A percentile compares a stretch with the other conserved stretches of the same genome.
phyloP scores from a whole-genome alignment of 2,888 invertebrate genomes.

The Chalcis sispes region DNA sequence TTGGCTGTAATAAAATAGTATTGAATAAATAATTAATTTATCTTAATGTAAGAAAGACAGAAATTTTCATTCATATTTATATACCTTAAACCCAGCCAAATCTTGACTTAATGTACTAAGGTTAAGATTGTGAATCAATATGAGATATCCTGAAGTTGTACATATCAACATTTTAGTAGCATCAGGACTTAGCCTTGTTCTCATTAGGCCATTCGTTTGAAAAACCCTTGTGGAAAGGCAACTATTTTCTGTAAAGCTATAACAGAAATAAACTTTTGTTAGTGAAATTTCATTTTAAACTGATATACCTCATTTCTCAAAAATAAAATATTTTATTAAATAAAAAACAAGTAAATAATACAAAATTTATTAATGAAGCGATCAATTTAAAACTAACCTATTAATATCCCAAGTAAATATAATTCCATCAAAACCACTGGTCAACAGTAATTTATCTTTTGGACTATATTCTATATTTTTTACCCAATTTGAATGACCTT shows the following conservation, averaged over 20 bases:
- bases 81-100: conserved; percentile 89
- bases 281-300: too few relatives aligned
- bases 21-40: conserved; percentile 1
- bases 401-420: conserved; percentile 97
- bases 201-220: conserved; percentile 90
- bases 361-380: too few relatives aligned
- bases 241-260: conserved; percentile 84
- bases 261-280: too few relatives aligned
- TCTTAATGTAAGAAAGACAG: neutral
- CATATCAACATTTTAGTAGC: conserved; percentile 92
- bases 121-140: conserved; percentile 92
- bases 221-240: conserved; percentile 89
- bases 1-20: conserved; percentile 81
- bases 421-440: conserved; percentile 95
- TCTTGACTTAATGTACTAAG: conserved; percentile 87
- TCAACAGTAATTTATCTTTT: conserved; percentile 89
- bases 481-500: conserved; percentile 95
- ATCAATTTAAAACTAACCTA: conserved; percentile 78
- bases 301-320: too few relatives aligned
- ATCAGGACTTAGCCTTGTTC: conserved; percentile 91
- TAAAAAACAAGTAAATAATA: neutral
- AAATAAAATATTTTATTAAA: neutral
- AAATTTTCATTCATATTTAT: neutral
- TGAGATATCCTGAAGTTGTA: conserved; percentile 92
- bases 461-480: conserved; percentile 96